Percentiles rank a stretch among this genome's conserved stretches.
phyloP scores from a whole-genome alignment of 2,113 vertebrate genomes.

The Dipodomys ordii region DNA sequence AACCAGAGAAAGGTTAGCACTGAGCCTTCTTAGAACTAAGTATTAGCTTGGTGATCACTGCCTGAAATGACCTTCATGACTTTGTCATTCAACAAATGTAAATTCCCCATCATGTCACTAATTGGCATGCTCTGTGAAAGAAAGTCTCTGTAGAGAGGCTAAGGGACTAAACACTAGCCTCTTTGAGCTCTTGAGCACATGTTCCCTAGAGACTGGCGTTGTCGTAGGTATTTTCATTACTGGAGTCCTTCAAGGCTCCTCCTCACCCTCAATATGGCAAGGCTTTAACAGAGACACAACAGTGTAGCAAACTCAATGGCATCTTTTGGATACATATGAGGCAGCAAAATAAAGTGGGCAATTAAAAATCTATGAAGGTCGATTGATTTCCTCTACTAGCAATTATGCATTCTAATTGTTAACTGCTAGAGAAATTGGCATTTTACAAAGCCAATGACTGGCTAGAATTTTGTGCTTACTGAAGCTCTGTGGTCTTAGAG shows the following conservation, averaged over 20 bases:
- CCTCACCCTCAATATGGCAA: neutral
- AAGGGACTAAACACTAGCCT: conserved; percentile 13
- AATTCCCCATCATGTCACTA: conserved; percentile 23
- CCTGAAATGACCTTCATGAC: neutral
- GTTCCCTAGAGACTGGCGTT: neutral
- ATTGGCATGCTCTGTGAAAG: neutral
- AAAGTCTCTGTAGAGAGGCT: conserved; percentile 33
- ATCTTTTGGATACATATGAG: conserved; percentile 62
- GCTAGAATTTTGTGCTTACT: conserved; percentile 61
- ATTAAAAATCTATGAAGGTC: conserved; percentile 74
- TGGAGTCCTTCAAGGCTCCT: neutral
- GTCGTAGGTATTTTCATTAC: neutral
- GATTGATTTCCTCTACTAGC: conserved; percentile 69
- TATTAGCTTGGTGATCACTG: conserved; percentile 3
- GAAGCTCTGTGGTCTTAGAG: conserved; percentile 59
- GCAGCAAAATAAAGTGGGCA: conserved; percentile 70
- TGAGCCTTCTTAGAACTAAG: neutral
- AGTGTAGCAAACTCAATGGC: conserved; percentile 37
- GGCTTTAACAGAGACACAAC: conserved; percentile 46
- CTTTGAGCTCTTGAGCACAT: neutral
- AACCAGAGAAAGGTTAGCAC: neutral
- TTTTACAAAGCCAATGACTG: conserved; percentile 69
- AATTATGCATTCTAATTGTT: conserved; percentile 78
- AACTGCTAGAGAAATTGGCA: conserved; percentile 68
- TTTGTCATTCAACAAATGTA: conserved; percentile 7